These are phyloP conservation scores for Thelaira solivaga DNA, from an alignment of 2,888 invertebrate species.

Conservation along the genomic window DNA sequence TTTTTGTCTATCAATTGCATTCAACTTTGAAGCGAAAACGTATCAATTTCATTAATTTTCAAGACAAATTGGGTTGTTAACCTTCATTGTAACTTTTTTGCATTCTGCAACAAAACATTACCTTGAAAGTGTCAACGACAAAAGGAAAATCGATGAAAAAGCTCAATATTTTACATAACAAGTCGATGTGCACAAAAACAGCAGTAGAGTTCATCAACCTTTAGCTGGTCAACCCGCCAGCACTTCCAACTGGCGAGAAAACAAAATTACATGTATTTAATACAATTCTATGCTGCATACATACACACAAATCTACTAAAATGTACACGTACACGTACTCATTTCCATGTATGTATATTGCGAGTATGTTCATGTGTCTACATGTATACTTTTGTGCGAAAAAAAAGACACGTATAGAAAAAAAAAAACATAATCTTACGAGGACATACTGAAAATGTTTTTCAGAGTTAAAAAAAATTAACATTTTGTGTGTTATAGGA, in stretches of 20 bases:
- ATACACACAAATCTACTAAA: constrained; percentile 13
- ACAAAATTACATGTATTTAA: constrained; percentile 13
- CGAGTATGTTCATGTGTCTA: too few relatives aligned
- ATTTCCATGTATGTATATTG: too few relatives aligned
- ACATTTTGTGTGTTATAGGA: too few relatives aligned
- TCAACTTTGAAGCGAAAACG: too few relatives aligned
- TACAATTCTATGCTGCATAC: constrained; percentile 30
- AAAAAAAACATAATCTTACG: background rate
- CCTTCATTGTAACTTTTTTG: constrained; percentile 19
- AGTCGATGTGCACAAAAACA: constrained; percentile 1
- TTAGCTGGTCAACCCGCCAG: background rate
- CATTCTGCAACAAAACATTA: background rate
- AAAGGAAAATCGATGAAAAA: constrained; percentile 7
- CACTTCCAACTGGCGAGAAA: background rate
- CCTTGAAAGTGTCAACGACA: constrained; percentile 32
- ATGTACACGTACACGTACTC: background rate
- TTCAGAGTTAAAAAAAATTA: background rate
- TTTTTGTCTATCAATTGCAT: too few relatives aligned
- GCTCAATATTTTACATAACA: constrained; percentile 34
- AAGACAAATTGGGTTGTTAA: constrained; percentile 31
- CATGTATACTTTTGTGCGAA: too few relatives aligned
- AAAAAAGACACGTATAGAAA: too few relatives aligned
- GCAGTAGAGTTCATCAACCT: constrained; percentile 43
- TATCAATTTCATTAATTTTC: constrained; percentile 1
- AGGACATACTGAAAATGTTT: background rate